Conservation (phyloP, 2,113 vertebrate genomes). For the Pelodiscus sinensis region DNA sequence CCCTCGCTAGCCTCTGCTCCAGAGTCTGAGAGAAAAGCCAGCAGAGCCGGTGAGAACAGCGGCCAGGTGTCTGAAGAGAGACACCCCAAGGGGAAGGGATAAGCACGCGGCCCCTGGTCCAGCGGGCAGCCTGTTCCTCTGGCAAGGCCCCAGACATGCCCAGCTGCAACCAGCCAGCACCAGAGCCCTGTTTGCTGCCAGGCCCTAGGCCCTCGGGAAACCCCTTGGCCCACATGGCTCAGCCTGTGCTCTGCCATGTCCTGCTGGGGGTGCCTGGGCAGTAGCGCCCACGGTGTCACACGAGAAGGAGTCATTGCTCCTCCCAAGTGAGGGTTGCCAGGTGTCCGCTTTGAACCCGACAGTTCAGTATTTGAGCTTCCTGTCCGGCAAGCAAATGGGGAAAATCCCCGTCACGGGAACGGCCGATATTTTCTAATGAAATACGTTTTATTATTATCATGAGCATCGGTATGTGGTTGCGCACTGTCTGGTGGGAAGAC, state of each 20-base stretch:
- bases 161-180: not conserved
- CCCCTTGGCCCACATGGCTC: not conserved
- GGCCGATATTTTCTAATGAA: too few species aligned
- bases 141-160: too few species aligned
- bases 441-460: too few species aligned
- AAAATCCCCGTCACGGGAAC: too few species aligned
- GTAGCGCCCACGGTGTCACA: not conserved
- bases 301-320: not conserved
- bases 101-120: not conserved
- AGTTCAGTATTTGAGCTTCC: too few species aligned
- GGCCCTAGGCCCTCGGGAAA: not conserved
- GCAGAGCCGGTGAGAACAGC: not conserved
- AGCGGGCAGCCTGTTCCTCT: not conserved
- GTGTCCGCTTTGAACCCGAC: too few species aligned
- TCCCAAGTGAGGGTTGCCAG: too few species aligned
- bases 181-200: not conserved
- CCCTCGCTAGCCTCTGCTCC: too few species aligned
- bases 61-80: not conserved
- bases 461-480: too few species aligned
- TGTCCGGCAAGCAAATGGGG: too few species aligned
- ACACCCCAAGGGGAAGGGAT: not conserved
- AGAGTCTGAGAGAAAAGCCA: not conserved
- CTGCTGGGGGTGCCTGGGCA: not conserved
- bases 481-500: too few species aligned
- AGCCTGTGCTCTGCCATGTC: not conserved